These are phyloP conservation scores for Globodera ellingtonae DNA, from an alignment of 1,140 invertebrate genomes.

Conservation along the genomic window DNA sequence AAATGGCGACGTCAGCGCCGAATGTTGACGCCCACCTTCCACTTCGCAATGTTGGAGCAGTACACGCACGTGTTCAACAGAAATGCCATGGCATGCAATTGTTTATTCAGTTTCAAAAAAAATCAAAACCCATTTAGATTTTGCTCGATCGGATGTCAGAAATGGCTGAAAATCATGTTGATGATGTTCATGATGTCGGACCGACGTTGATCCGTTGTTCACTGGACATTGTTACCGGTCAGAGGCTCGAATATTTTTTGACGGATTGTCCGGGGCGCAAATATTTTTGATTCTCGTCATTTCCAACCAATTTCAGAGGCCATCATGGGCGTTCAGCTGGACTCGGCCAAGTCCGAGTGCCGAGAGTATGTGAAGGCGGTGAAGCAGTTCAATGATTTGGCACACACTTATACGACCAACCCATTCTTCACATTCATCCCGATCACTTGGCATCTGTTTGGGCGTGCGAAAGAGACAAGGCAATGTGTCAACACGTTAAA, in stretches of 20 bases:
- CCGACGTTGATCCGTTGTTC: not conserved
- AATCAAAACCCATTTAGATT: not conserved
- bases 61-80: constrained; percentile 68
- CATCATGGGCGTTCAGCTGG: constrained; percentile 78
- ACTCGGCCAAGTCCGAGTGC: constrained; percentile 73
- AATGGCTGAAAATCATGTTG: not conserved
- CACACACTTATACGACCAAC: constrained; percentile 71
- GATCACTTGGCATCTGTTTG: constrained; percentile 77
- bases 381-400: constrained; percentile 68
- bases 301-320: constrained; percentile 69
- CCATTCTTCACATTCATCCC: constrained; percentile 80
- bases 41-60: constrained; percentile 81
- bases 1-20: constrained; percentile 81
- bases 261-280: no score
- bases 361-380: constrained; percentile 78
- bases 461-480: constrained; percentile 76
- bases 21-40: constrained; percentile 85
- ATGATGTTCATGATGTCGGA: not conserved
- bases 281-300: not conserved
- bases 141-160: not conserved
- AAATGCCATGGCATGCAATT: not conserved
- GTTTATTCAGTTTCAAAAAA: not conserved
- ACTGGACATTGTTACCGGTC: constrained; percentile 32
- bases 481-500: constrained; percentile 73
- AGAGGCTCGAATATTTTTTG: constrained; percentile 42